A percentile compares a stretch with the other conserved stretches of the same genome.
phyloP scores from a whole-genome alignment of 53 echinoderm and acorn worm genomes.

The Mesocentrotus franciscanus region DNA sequence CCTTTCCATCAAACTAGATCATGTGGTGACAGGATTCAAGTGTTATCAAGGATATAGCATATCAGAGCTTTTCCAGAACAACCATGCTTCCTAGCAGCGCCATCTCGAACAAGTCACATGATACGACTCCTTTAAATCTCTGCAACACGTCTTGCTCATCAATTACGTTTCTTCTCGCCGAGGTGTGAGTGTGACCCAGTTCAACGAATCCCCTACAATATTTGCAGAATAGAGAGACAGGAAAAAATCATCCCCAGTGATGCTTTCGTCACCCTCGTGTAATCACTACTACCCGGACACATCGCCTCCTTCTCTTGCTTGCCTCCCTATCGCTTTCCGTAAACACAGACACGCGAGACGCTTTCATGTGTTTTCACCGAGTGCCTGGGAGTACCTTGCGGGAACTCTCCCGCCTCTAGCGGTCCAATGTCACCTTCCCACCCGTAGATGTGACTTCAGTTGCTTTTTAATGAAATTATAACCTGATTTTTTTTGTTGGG shows the following conservation, averaged over 20 bases:
- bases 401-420: conserved; percentile 39
- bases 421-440: conserved; percentile 24
- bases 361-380: not conserved
- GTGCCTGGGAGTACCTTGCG: conserved; percentile 25
- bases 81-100: not conserved
- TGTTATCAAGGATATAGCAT: conserved; percentile 1
- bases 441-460: conserved; percentile 58
- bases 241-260: not conserved
- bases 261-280: conserved; percentile 20
- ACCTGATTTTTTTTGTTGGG: conserved; percentile 58
- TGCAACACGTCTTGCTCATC: conserved; percentile 18
- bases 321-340: conserved; percentile 13
- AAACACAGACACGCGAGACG: conserved; percentile 44
- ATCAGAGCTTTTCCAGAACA: not conserved
- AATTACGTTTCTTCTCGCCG: not conserved
- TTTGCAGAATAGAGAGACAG: not conserved
- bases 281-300: conserved; percentile 15
- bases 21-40: not conserved
- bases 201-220: not conserved
- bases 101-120: not conserved
- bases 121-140: not conserved
- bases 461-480: conserved; percentile 62
- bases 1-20: not conserved
- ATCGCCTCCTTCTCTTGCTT: not conserved
- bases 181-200: not conserved